Conservation (phyloP, 2,113 vertebrate genomes). For the Eublepharis macularius region DNA sequence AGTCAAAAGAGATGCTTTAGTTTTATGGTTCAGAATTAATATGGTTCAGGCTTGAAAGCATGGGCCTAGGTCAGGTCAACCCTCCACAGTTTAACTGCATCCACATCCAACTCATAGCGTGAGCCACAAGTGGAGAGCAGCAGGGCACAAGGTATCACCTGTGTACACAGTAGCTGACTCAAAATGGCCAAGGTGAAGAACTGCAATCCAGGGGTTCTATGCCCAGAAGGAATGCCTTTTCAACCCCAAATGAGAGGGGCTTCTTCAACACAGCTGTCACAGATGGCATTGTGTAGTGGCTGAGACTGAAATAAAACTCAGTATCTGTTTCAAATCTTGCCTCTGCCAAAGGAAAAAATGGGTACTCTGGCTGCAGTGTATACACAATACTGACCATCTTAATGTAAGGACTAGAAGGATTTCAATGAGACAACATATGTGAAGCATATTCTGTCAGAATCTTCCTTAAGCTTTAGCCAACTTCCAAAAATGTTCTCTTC, state of each 20-base stretch:
- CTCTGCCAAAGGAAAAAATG: neutral
- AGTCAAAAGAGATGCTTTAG: neutral
- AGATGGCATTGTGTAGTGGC: too few species aligned
- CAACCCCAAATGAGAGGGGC: too few species aligned
- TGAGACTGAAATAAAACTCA: neutral
- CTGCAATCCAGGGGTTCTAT: too few species aligned
- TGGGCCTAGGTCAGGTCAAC: neutral
- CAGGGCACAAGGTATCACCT: neutral
- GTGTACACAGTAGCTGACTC: neutral
- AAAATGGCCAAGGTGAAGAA: too few species aligned
- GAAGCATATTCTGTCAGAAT: neutral
- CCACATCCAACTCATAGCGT: neutral
- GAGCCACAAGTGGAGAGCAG: neutral
- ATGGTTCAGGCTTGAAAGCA: neutral
- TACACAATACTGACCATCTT: neutral
- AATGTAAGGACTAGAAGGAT: neutral
- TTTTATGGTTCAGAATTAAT: neutral
- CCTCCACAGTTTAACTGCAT: neutral
- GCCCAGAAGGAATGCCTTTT: too few species aligned
- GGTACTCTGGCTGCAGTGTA: neutral
- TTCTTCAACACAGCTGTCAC: too few species aligned
- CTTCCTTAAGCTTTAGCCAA: neutral
- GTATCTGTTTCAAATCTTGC: neutral
- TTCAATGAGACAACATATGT: neutral
- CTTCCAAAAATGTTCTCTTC: neutral